Conservation (phyloP, 2,888 invertebrate genomes). For the Ditula angustiorana region DNA sequence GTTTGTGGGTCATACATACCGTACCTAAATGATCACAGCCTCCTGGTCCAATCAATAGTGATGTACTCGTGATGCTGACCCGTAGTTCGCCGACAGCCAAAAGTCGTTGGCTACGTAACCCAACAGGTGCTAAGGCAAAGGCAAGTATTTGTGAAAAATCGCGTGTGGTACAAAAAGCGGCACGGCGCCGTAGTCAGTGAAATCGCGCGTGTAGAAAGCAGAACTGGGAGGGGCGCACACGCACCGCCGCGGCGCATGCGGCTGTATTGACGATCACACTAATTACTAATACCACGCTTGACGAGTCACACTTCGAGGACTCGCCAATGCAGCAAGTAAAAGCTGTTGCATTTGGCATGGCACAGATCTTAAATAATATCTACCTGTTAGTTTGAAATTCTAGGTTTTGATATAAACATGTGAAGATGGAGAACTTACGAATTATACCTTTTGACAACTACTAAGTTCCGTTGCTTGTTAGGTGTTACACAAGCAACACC, state of each 20-base stretch:
- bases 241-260: slow-evolving; percentile 49
- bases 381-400: too few relatives aligned
- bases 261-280: slow-evolving; percentile 36
- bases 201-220: slow-evolving; percentile 85
- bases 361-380: slow-evolving; percentile 19
- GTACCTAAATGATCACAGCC: too few relatives aligned
- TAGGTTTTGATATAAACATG: too few relatives aligned
- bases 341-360: slow-evolving; percentile 17
- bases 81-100: slow-evolving; percentile 32
- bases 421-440: too few relatives aligned
- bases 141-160: slow-evolving; percentile 72
- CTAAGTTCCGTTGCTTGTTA: too few relatives aligned
- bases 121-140: slow-evolving; percentile 59
- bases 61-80: not conserved
- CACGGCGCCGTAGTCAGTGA: slow-evolving; percentile 68
- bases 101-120: slow-evolving; percentile 45
- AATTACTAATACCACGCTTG: slow-evolving; percentile 38
- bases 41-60: not conserved
- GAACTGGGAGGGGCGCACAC: slow-evolving; percentile 71
- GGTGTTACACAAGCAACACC: too few relatives aligned
- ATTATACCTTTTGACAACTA: too few relatives aligned
- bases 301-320: slow-evolving; percentile 32
- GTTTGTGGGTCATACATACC: not conserved
- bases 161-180: slow-evolving; percentile 69
- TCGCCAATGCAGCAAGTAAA: slow-evolving; percentile 8